Evolutionary conservation across 2,888 invertebrate species (phyloP).

Genomic region (Seira ritae): DNA sequence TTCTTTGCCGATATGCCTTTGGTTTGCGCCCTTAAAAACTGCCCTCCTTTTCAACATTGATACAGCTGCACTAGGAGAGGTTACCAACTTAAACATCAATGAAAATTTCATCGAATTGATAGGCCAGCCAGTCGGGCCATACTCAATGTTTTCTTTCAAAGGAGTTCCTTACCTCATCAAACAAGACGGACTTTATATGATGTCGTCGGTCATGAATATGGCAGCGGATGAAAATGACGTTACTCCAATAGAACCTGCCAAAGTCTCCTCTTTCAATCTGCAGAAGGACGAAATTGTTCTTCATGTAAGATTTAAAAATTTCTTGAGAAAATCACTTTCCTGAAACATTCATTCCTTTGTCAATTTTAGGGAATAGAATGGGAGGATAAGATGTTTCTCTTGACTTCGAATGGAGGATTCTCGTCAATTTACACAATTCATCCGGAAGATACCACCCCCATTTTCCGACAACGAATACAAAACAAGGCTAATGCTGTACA

Average conservation of each 20-base stretch:
- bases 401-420: slow-evolving; percentile 57
- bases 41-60: too few species aligned
- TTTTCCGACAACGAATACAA: slow-evolving; percentile 67
- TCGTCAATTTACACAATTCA: slow-evolving; percentile 63
- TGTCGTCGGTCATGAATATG: slow-evolving; percentile 21
- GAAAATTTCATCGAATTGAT: slow-evolving; percentile 17
- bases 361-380: slow-evolving; percentile 63
- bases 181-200: slow-evolving; percentile 53
- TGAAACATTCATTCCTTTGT: slow-evolving; percentile 1
- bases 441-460: slow-evolving; percentile 19
- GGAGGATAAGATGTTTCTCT: slow-evolving; percentile 57
- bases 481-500: slow-evolving; percentile 61
- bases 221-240: not conserved
- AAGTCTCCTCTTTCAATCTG: slow-evolving; percentile 50
- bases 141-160: slow-evolving; percentile 46
- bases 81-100: slow-evolving; percentile 8
- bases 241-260: not conserved
- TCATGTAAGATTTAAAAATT: slow-evolving; percentile 63
- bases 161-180: slow-evolving; percentile 34
- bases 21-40: not conserved
- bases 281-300: slow-evolving; percentile 54
- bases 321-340: not conserved
- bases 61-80: slow-evolving; percentile 11
- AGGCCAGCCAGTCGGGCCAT: slow-evolving; percentile 25
- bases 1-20: too few species aligned